These are phyloP conservation scores for Dryobotodes eremita DNA, from an alignment of 2,888 invertebrate genomes.

Conservation along the genomic window DNA sequence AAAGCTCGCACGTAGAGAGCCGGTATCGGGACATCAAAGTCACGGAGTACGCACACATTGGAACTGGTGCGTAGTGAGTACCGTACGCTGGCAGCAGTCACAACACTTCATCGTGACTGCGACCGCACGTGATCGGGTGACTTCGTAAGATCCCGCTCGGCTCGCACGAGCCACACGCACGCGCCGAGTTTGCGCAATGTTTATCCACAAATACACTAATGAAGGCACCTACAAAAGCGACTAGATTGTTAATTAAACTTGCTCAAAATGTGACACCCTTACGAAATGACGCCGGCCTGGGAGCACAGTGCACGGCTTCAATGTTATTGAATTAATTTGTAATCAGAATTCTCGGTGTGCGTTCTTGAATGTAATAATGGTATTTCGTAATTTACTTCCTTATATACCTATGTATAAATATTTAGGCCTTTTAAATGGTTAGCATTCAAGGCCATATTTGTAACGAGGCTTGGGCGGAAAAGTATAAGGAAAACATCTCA, in stretches of 20 bases:
- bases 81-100: slow-evolving; percentile 66
- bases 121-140: slow-evolving; percentile 74
- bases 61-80: slow-evolving; percentile 61
- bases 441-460: slow-evolving; percentile 17
- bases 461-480: slow-evolving; percentile 5
- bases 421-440: slow-evolving; percentile 70
- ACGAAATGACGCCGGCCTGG: slow-evolving; percentile 87
- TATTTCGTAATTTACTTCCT: slow-evolving; percentile 77
- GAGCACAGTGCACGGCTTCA: slow-evolving; percentile 89
- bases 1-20: slow-evolving; percentile 85
- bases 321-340: slow-evolving; percentile 90
- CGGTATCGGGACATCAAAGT: slow-evolving; percentile 82
- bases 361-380: slow-evolving; percentile 86
- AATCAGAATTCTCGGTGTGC: slow-evolving; percentile 89
- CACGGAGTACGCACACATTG: slow-evolving; percentile 72
- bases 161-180: slow-evolving; percentile 77
- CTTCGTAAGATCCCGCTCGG: slow-evolving; percentile 59
- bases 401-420: slow-evolving; percentile 67
- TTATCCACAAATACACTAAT: slow-evolving; percentile 91
- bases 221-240: slow-evolving; percentile 90
- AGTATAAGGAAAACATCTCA: slow-evolving; percentile 25
- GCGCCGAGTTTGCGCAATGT: slow-evolving; percentile 86
- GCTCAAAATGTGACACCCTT: slow-evolving; percentile 91
- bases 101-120: slow-evolving; percentile 69
- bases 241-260: slow-evolving; percentile 91